Evolutionary conservation across 2,888 invertebrate genomes (phyloP).

Genomic region (Pristionchus arcanus): DNA sequence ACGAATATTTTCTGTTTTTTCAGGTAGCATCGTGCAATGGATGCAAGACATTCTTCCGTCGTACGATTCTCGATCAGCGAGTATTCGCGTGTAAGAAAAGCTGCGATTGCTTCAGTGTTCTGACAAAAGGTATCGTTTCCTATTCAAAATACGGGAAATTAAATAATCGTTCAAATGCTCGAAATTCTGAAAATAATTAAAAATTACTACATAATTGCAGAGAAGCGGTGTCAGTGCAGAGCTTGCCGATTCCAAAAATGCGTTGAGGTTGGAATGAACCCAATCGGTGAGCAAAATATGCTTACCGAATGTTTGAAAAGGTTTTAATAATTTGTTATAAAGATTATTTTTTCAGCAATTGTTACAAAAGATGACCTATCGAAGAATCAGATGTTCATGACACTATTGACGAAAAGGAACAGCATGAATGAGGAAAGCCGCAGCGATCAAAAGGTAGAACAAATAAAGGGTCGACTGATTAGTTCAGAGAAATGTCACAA

Average conservation of each 20-base stretch:
- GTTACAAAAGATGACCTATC: constrained; percentile 3
- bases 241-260: constrained; percentile 65
- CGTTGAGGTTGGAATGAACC: constrained; percentile 68
- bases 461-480: neutral
- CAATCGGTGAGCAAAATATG: constrained; percentile 56
- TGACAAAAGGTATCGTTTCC: neutral
- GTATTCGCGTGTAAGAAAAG: constrained; percentile 36
- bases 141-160: neutral
- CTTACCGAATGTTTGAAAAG: neutral
- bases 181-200: neutral
- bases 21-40: constrained; percentile 52
- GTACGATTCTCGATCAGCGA: constrained; percentile 45
- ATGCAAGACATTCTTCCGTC: constrained; percentile 50
- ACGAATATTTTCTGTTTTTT: neutral
- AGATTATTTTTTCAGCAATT: constrained; percentile 9
- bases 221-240: constrained; percentile 64
- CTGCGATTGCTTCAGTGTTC: constrained; percentile 9
- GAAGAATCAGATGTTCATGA: constrained; percentile 15
- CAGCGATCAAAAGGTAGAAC: neutral
- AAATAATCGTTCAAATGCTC: neutral
- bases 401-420: constrained; percentile 19
- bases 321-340: too few relatives aligned
- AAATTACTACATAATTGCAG: neutral
- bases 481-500: too few relatives aligned
- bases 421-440: neutral